phyloP scores from a whole-genome alignment of 2,113 vertebrate genomes.

The Isurus oxyrinchus region DNA sequence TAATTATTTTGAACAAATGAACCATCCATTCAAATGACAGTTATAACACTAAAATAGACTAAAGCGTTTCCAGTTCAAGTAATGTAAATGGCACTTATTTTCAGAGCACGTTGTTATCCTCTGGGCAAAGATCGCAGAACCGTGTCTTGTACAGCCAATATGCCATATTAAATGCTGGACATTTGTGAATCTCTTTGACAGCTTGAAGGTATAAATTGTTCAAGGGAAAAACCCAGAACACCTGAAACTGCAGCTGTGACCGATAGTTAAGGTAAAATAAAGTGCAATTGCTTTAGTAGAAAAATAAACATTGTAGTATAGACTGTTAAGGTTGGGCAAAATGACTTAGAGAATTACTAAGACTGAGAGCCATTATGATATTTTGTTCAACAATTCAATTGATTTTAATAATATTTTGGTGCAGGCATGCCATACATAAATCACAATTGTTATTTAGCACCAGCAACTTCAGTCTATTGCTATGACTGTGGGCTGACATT shows the following conservation, averaged over 20 bases:
- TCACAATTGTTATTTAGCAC: neutral
- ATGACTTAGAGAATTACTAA: neutral
- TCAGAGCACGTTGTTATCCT: neutral
- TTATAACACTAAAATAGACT: neutral
- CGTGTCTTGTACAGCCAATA: neutral
- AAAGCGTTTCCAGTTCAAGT: neutral
- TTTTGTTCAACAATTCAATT: neutral
- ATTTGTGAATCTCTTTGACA: neutral
- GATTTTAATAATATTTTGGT: neutral
- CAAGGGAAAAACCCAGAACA: neutral
- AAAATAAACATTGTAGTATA: neutral
- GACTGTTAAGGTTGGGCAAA: neutral
- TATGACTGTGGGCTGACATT: neutral
- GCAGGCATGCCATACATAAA: neutral
- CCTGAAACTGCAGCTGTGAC: slow-evolving; percentile 9
- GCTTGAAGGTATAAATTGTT: neutral
- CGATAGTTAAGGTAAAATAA: neutral
- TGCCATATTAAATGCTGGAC: neutral
- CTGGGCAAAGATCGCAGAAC: neutral
- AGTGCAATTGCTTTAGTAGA: neutral
- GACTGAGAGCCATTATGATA: neutral
- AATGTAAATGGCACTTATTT: neutral
- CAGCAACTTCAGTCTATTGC: neutral
- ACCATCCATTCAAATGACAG: neutral
- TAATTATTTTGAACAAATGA: slow-evolving; percentile 2